Percentiles rank a stretch among this genome's conserved stretches.
Evolutionary conservation across 2,113 vertebrate species (phyloP).

Genomic region (Mionectes macconnelli): DNA sequence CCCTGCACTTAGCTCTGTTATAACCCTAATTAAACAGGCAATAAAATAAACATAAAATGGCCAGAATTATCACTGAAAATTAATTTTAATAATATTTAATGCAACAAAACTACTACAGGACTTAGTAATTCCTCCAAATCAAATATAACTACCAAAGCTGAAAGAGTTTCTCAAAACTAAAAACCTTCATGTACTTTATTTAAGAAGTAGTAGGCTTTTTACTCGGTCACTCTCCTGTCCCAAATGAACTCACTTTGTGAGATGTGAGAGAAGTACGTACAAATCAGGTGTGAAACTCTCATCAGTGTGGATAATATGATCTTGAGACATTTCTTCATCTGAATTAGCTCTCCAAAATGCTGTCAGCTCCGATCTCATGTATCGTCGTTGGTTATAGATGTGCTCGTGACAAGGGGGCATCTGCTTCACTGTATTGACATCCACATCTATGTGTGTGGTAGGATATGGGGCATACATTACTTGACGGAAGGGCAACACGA

Average conservation of each 20-base stretch:
- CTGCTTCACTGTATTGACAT: conserved; percentile 96
- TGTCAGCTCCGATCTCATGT: conserved; percentile 90
- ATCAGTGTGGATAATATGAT: conserved; percentile 87
- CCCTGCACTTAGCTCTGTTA: neutral
- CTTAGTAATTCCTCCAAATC: neutral
- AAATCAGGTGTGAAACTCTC: conserved; percentile 93
- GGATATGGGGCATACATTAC: conserved; percentile 95
- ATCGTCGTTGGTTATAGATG: conserved; percentile 90
- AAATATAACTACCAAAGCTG: neutral
- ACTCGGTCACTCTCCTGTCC: neutral
- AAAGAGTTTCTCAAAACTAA: neutral
- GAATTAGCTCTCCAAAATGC: conserved; percentile 90
- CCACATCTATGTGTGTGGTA: conserved; percentile 95
- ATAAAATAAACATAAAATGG: neutral
- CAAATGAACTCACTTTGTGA: neutral
- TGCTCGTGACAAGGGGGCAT: conserved; percentile 98
- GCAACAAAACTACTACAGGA: neutral
- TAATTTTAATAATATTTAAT: neutral
- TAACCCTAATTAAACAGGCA: neutral
- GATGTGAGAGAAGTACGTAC: conserved; percentile 70
- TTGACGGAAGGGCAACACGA: conserved; percentile 94
- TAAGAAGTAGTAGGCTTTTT: neutral
- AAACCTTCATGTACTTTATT: neutral
- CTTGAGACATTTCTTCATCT: conserved; percentile 89
- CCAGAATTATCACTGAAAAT: neutral